Percentiles rank a stretch among this genome's conserved stretches.
These are phyloP conservation scores for Dryocosmus kuriphilus DNA, from an alignment of 2,888 invertebrate genomes.

Conservation along the genomic window DNA sequence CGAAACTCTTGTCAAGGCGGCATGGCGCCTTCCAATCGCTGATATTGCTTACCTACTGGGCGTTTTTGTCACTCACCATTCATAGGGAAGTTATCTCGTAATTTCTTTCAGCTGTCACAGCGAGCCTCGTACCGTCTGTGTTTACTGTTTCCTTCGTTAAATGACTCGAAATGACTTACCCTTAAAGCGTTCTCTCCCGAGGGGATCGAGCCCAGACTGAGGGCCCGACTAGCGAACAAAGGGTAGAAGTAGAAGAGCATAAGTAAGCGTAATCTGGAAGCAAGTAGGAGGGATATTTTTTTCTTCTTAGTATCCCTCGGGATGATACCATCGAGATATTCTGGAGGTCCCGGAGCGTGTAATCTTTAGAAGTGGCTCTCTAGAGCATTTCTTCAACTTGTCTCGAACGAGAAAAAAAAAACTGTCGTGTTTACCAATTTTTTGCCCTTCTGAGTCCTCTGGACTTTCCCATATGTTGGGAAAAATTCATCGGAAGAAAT, in stretches of 20 bases:
- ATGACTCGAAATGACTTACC: constrained; percentile 34
- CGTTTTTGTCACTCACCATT: constrained; percentile 18
- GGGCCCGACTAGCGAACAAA: constrained; percentile 16
- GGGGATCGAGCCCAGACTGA: constrained; percentile 33
- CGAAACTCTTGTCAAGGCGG: constrained; percentile 17
- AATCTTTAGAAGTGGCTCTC: constrained; percentile 16
- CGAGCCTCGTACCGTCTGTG: background rate
- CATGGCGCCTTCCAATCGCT: background rate
- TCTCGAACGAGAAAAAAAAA: constrained; percentile 12
- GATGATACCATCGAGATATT: constrained; percentile 34
- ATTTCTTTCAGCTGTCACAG: constrained; percentile 29
- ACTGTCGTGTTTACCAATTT: constrained; percentile 26
- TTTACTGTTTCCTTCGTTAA: constrained; percentile 39
- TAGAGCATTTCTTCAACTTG: constrained; percentile 31
- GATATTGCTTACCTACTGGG: constrained; percentile 20
- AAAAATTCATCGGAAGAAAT: constrained; percentile 9
- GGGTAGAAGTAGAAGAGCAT: constrained; percentile 9
- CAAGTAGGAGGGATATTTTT: constrained; percentile 32
- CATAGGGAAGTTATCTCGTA: constrained; percentile 23
- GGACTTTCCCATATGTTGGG: constrained; percentile 13
- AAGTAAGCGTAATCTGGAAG: constrained; percentile 40
- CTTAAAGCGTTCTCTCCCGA: constrained; percentile 28
- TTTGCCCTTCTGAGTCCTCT: background rate
- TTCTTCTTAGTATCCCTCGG: constrained; percentile 14
- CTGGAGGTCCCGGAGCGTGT: constrained; percentile 10